Percentiles rank a stretch among this genome's conserved stretches.
Evolutionary conservation across 2,113 vertebrate genomes (phyloP).

Genomic region (Saccopteryx leptura): DNA sequence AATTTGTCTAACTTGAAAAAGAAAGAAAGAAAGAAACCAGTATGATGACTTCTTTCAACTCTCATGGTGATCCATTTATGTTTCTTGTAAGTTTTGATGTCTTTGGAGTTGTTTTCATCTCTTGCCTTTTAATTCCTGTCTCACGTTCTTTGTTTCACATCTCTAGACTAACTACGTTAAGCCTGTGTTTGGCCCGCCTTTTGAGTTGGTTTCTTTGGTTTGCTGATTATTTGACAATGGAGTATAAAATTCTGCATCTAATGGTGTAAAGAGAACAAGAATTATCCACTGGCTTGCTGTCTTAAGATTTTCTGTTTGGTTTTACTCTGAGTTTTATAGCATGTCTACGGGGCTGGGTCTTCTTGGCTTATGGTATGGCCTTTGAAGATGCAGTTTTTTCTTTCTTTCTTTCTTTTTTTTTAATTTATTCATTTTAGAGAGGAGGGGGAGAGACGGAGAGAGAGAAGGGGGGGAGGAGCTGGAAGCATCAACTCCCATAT

Average conservation of each 20-base stretch:
- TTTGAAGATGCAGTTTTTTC: neutral
- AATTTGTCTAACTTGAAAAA: too few species aligned
- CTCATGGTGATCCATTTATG: neutral
- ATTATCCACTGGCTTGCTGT: neutral
- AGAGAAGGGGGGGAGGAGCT: too few species aligned
- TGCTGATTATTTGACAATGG: conserved; percentile 73
- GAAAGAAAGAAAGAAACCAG: neutral
- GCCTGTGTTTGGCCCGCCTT: conserved; percentile 74
- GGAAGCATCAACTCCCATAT: too few species aligned
- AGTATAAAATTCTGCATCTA: conserved; percentile 85
- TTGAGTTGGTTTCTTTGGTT: conserved; percentile 73
- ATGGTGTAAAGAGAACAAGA: neutral
- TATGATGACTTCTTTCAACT: neutral
- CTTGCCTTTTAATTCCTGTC: conserved; percentile 22
- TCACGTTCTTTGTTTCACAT: conserved; percentile 77
- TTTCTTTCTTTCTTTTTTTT: too few species aligned
- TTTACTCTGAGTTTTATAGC: neutral
- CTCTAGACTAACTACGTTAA: conserved; percentile 67
- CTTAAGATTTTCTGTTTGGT: conserved; percentile 17
- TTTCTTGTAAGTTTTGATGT: neutral
- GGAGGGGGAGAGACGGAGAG: too few species aligned
- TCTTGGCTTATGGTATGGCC: conserved; percentile 1
- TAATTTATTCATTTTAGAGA: too few species aligned
- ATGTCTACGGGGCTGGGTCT: neutral
- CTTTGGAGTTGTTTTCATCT: neutral